Evolutionary conservation across 2,888 invertebrate species (phyloP), one percentile per base, ranked within the genome.

Genomic region (Apamea monoglypha): DNA sequence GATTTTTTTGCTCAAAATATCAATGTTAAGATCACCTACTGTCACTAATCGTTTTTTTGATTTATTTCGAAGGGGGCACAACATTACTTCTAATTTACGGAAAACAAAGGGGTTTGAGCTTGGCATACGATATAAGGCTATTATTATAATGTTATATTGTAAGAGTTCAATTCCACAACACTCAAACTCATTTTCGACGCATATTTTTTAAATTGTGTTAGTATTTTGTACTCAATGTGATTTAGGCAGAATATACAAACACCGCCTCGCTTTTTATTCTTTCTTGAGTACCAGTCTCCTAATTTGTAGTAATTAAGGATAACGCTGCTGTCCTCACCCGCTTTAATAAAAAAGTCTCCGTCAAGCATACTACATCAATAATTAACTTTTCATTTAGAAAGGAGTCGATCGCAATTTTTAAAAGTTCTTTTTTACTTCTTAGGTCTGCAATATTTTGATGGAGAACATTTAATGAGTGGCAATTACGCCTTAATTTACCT

Each of bases 211-310:
- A 50, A 50, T 21, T 50, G 47, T 12, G 29, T 32, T 3, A 69
- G 12, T 68, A 47, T 68, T 68, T 68, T 68, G 47, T 47, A 68
- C 29, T 47, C 47, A 47, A 69, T 69, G 68, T 69, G 47, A 7
- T 69, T 69, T 21, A 69, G 68, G 12, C 68, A 69, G 47, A 21
- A 50, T 50, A 50, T 69, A 29, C 47, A 47, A 50, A 69, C 68
- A 50, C 68, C 47, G 2, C 47, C 68, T 69, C 29, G 68, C 12
- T 69, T 69, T 69, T 69, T 69, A 3, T 29, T 47, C 0, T 21
- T 69, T 29, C 21, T 50, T 68, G 67, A 67, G 40, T 67, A 67
- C 67, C 67, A 67, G 40, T 67, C 67, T 44, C 67, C 40, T 67
- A 44, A 67, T 67, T 44, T 67, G 67, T 67, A 67, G n/a, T 40